Evolutionary conservation across 2,797 vertebrate species (phyloP), one percentile per base, ranked within the genome.

Genomic region (Vipera latastei): DNA sequence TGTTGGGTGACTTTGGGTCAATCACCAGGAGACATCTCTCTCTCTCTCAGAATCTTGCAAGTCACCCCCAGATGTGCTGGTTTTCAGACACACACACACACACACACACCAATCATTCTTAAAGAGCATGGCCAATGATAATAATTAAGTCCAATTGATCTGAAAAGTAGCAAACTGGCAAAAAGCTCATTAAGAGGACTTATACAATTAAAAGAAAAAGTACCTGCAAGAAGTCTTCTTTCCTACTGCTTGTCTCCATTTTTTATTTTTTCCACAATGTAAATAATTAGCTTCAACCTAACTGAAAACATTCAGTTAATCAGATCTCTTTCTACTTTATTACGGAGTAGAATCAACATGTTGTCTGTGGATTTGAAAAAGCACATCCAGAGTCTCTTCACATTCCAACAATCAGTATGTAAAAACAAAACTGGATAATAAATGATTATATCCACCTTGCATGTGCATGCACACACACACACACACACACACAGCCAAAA

Each of bases 261-360:
- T 59, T 60, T n/a, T 12, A 18, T 85, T 48, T 18, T 60, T 56
- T 60, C 26, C 8, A 87, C 44, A 28, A 16, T 38, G 65, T 69
- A 51, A 88, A 88, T 73, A 38, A 59, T 87, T 86, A 32, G 22
- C 11, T 73, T 87, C 51, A 48, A 48, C 73, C 59, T n/a, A 83
- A 85, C 69, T 7, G n/a, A 87, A 59, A 18, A 48, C 22, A 11
- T 69, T 22, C 89, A 60, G 9, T 63, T 61, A 88, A n/a, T 13
- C 86, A 51, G 25, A 85, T 25, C 20, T 53, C 22, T 88, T 18
- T 89, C 22, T 14, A 53, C 13, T 14, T 25, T 32, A 53, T 92
- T 85, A 55, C 69, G 44, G 28, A 85, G 12, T 32, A 73, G 60
- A 92, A 92, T 26, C 88, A 92, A n/a, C 13, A 61, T 55, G 13